Evolutionary conservation across 2,113 vertebrate species (phyloP).

Genomic region (Gymnogyps californianus): DNA sequence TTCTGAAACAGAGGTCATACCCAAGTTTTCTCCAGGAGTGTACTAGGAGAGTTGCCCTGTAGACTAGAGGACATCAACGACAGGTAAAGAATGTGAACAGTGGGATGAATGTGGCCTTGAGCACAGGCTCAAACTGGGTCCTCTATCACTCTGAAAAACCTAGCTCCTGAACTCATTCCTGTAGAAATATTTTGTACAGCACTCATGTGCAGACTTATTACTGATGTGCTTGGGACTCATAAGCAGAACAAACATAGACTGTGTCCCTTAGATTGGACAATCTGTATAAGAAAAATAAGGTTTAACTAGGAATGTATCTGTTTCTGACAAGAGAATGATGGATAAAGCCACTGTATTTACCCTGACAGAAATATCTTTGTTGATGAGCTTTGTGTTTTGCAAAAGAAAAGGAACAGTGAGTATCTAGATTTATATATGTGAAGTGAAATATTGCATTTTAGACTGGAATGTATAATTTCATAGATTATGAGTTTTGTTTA

Average conservation of each 20-base stretch:
- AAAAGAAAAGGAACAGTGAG: constrained; percentile 8
- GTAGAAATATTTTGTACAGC: neutral
- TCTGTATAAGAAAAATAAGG: constrained; percentile 33
- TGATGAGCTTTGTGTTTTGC: constrained; percentile 18
- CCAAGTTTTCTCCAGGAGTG: neutral
- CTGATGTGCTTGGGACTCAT: neutral
- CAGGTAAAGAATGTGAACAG: neutral
- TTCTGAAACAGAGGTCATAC: neutral
- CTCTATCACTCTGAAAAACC: neutral
- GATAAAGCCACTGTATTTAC: constrained; percentile 44
- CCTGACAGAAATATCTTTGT: constrained; percentile 36
- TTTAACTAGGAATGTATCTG: constrained; percentile 31
- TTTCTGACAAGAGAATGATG: constrained; percentile 37
- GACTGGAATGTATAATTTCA: constrained; percentile 42
- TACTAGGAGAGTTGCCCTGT: neutral
- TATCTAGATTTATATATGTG: neutral
- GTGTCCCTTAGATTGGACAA: constrained; percentile 6
- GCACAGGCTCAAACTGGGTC: neutral
- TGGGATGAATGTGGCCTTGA: neutral
- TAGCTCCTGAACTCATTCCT: neutral
- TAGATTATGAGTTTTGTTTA: constrained; percentile 55
- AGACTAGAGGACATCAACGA: neutral
- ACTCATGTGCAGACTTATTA: neutral
- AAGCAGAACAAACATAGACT: neutral
- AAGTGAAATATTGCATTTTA: constrained; percentile 45